phyloP scores from a whole-genome alignment of 2,797 vertebrate species.

The Rhinogobio ventralis region DNA sequence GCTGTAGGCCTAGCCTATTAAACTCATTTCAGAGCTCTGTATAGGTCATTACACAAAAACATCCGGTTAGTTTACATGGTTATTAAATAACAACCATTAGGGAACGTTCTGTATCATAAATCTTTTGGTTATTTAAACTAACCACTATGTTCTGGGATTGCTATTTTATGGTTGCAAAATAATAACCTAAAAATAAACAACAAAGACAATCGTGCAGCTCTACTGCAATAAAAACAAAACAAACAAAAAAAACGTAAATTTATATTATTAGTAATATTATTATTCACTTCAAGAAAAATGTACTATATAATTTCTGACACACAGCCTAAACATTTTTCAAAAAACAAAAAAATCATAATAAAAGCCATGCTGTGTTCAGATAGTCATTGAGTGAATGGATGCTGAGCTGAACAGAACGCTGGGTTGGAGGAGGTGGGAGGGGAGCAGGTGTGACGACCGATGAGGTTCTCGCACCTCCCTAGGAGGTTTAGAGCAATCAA shows the following conservation, averaged over 20 bases:
- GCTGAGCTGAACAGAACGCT: constrained; percentile 19
- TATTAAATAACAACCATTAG: too few species aligned
- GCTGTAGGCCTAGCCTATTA: too few species aligned
- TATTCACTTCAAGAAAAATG: neutral
- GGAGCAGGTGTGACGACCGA: constrained; percentile 41
- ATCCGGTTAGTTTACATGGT: too few species aligned
- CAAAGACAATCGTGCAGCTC: neutral
- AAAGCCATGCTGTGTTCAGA: constrained; percentile 24
- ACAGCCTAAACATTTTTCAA: neutral
- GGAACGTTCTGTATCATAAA: too few species aligned
- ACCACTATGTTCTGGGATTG: too few species aligned
- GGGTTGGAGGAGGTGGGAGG: constrained; percentile 40
- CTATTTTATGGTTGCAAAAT: too few species aligned
- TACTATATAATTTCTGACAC: neutral
- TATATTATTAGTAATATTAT: too few species aligned
- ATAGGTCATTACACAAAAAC: too few species aligned
- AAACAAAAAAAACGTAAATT: too few species aligned
- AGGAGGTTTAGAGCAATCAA: constrained; percentile 54
- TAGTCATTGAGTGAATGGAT: constrained; percentile 39
- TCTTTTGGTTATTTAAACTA: too few species aligned
- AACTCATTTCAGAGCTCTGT: too few species aligned
- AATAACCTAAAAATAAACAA: too few species aligned
- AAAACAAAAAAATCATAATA: neutral
- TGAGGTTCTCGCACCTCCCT: constrained; percentile 50
- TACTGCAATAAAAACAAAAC: neutral